Conservation (phyloP, 2,113 vertebrate genomes). For the Syrmaticus mikado region DNA sequence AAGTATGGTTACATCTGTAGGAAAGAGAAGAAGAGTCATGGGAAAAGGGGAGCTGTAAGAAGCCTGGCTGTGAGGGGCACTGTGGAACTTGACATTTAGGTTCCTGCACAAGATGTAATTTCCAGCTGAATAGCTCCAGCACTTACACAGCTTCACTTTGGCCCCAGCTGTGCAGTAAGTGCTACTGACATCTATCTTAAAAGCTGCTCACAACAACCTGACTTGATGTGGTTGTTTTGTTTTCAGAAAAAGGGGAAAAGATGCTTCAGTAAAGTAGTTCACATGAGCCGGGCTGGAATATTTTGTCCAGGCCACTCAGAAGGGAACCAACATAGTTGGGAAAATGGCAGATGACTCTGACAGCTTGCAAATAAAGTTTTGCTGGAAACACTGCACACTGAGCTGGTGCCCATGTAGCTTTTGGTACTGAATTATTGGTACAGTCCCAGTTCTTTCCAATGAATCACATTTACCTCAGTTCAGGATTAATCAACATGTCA, state of each 20-base stretch:
- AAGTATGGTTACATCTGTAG: constrained; percentile 31
- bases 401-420: constrained; percentile 8
- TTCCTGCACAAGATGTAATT: constrained; percentile 66
- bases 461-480: constrained; percentile 62
- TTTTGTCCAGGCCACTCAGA: background rate
- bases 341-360: constrained; percentile 56
- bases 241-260: constrained; percentile 25
- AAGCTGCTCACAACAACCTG: constrained; percentile 45
- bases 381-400: background rate
- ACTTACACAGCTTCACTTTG: constrained; percentile 49
- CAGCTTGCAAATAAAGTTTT: constrained; percentile 66
- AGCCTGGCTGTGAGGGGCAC: constrained; percentile 36
- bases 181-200: constrained; percentile 65
- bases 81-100: constrained; percentile 69
- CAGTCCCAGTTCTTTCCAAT: constrained; percentile 50
- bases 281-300: background rate
- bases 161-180: constrained; percentile 64
- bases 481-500: constrained; percentile 60
- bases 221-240: constrained; percentile 55
- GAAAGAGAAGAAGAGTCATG: constrained; percentile 45
- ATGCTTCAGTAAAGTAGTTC: background rate
- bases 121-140: constrained; percentile 65
- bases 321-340: constrained; percentile 4
- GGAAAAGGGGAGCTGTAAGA: background rate
- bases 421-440: constrained; percentile 57